Evolutionary conservation across 1,140 invertebrate genomes (phyloP).

Genomic region (Zelostemma sp.): DNA sequence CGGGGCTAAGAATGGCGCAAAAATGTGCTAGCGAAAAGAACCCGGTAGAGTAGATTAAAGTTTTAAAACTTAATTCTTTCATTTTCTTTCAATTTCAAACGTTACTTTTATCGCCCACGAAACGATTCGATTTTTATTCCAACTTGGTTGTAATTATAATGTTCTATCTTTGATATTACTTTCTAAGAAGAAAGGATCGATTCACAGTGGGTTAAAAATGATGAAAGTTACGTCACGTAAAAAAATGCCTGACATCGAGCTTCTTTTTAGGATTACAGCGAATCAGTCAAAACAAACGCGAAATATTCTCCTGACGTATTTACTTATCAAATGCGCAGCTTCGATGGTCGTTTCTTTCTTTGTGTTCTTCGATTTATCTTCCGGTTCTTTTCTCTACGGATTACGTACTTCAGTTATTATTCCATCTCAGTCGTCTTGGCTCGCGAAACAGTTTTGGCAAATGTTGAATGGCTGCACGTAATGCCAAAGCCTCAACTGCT

Average conservation of each 20-base stretch:
- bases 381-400: not conserved
- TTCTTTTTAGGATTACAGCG: too few relatives aligned
- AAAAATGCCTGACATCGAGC: not conserved
- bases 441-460: conserved; percentile 20
- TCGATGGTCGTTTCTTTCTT: not conserved
- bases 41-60: conserved; percentile 28
- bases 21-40: conserved; percentile 1
- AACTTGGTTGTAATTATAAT: not conserved
- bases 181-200: not conserved
- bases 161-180: not conserved
- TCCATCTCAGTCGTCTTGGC: conserved; percentile 6
- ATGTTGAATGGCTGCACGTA: conserved; percentile 5
- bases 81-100: conserved; percentile 28
- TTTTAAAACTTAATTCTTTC: conserved; percentile 15
- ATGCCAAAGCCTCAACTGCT: conserved; percentile 6
- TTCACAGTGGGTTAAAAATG: not conserved
- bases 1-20: conserved; percentile 5
- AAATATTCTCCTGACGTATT: not conserved
- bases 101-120: conserved; percentile 13
- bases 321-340: not conserved
- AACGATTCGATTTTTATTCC: not conserved
- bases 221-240: not conserved
- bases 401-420: conserved; percentile 10
- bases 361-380: conserved; percentile 9
- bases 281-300: not conserved